These are phyloP conservation scores for Neotoxoptera formosana DNA, from an alignment of 1,140 invertebrate species.

Conservation along the genomic window DNA sequence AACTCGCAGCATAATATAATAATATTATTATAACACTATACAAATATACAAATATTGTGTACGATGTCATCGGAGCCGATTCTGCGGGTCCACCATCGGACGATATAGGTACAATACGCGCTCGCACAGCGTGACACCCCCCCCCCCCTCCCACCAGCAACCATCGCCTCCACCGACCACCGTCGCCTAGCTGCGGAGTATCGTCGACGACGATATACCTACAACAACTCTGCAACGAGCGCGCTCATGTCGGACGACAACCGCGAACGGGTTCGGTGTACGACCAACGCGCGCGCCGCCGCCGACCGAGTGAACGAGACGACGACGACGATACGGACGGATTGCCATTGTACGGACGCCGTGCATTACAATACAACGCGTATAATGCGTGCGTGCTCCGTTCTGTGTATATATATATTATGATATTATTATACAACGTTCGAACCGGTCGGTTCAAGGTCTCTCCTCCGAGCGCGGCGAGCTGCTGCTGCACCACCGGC, in stretches of 20 bases:
- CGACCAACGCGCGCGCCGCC: not conserved
- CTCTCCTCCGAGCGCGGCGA: not conserved
- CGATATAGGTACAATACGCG: not conserved
- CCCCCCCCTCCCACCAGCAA: no score
- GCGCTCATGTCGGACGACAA: not conserved
- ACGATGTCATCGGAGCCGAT: not conserved
- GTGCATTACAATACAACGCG: not conserved
- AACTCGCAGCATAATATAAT: no score
- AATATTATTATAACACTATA: no score
- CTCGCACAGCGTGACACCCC: no score
- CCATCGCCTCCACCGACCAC: no score
- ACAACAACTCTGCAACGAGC: no score
- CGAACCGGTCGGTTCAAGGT: slow-evolving; percentile 4
- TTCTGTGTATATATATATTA: not conserved
- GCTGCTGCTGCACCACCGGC: not conserved
- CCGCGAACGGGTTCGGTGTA: not conserved
- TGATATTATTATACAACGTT: not conserved
- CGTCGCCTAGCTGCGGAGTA: no score
- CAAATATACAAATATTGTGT: no score
- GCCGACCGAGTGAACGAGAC: not conserved
- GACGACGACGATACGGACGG: no score
- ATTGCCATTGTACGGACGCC: not conserved
- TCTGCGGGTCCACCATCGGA: not conserved
- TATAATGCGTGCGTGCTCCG: not conserved
- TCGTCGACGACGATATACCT: no score